These are phyloP conservation scores for Drosophila parabipectinata DNA, from an alignment of 1,140 invertebrate genomes.

Conservation along the genomic window DNA sequence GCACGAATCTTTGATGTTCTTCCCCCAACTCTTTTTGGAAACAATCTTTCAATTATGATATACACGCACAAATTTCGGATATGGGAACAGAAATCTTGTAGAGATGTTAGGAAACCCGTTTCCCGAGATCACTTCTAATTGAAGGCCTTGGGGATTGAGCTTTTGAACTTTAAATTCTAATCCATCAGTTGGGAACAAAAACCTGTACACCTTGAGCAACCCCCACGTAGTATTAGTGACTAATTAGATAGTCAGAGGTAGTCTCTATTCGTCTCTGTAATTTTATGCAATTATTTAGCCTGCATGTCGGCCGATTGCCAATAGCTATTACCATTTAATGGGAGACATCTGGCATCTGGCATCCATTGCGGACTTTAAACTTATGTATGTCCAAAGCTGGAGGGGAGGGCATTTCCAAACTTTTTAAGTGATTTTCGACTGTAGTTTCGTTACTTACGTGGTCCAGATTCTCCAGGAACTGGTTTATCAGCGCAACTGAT, in stretches of 20 bases:
- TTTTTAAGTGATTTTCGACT: neutral
- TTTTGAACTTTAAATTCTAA: constrained; percentile 65
- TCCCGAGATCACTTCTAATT: constrained; percentile 24
- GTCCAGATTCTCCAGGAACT: constrained; percentile 31
- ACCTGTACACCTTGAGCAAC: constrained; percentile 40
- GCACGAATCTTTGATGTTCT: constrained; percentile 49
- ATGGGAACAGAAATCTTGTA: neutral
- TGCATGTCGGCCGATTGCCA: constrained; percentile 13
- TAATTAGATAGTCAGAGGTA: constrained; percentile 60
- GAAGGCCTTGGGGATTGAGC: constrained; percentile 32
- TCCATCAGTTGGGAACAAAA: constrained; percentile 37
- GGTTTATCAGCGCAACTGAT: constrained; percentile 41
- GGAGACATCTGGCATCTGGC: constrained; percentile 37
- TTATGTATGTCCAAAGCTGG: too few relatives aligned
- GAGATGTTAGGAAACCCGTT: constrained; percentile 21
- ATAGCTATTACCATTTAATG: constrained; percentile 55
- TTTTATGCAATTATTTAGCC: constrained; percentile 52
- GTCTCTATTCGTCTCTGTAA: constrained; percentile 33
- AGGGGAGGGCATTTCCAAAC: neutral
- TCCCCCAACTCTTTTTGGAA: constrained; percentile 23
- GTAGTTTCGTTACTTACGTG: constrained; percentile 34
- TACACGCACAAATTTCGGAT: constrained; percentile 40
- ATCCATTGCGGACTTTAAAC: constrained; percentile 28
- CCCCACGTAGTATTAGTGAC: constrained; percentile 56
- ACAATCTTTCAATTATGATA: constrained; percentile 63